These are phyloP conservation scores for Acanthosepion pharaonis DNA, from an alignment of 2,888 invertebrate species.

Conservation along the genomic window DNA sequence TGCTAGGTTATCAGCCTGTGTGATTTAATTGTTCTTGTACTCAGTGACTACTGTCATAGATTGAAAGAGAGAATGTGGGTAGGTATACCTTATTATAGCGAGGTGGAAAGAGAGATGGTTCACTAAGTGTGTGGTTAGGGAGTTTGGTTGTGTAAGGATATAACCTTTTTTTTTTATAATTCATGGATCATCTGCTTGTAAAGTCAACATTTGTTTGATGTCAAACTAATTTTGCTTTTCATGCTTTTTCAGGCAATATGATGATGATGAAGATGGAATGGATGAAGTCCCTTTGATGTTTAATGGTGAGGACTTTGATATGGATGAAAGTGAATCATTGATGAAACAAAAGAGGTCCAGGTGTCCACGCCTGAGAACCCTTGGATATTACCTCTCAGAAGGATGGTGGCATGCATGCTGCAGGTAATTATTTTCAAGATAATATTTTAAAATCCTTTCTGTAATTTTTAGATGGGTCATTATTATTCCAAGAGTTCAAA, in stretches of 20 bases:
- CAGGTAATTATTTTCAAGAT: slow-evolving; percentile 59
- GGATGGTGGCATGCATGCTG: slow-evolving; percentile 66
- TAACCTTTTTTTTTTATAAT: no score
- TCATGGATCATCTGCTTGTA: neutral
- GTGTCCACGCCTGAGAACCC: slow-evolving; percentile 59
- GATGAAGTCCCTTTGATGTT: slow-evolving; percentile 74
- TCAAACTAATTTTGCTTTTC: neutral
- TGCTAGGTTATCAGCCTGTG: no score
- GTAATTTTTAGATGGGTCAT: neutral
- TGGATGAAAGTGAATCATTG: slow-evolving; percentile 76
- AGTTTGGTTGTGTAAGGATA: no score
- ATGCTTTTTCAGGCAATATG: slow-evolving; percentile 41
- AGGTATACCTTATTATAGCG: no score
- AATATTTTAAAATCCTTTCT: neutral
- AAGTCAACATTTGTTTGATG: neutral
- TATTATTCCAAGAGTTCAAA: neutral
- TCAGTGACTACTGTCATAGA: no score
- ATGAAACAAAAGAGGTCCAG: slow-evolving; percentile 71
- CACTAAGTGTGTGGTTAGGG: no score
- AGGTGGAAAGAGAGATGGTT: no score
- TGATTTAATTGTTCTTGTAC: no score
- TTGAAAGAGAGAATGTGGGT: no score
- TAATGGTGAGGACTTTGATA: slow-evolving; percentile 74
- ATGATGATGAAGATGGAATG: slow-evolving; percentile 62
- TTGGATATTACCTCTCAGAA: slow-evolving; percentile 65